Percentiles rank a stretch among this genome's conserved stretches.
phyloP scores from a whole-genome alignment of 2,888 invertebrate genomes.

The Cabera pusaria region DNA sequence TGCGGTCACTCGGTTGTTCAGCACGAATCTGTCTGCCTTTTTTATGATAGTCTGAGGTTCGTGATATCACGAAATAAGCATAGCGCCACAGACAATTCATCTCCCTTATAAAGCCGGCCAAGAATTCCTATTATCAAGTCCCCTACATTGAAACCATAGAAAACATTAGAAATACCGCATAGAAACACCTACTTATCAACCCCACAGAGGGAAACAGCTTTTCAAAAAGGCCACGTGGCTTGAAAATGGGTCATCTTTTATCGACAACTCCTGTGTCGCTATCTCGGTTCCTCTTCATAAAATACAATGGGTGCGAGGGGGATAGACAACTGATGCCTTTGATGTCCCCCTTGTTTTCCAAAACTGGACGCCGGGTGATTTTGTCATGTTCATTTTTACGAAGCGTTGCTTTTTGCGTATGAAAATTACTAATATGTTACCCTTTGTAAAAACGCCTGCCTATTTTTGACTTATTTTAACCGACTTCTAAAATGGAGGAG shows the following conservation, averaged over 20 bases:
- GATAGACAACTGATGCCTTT: constrained; percentile 29
- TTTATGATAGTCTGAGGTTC: no score
- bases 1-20: no score
- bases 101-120: no score
- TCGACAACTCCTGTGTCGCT: constrained; percentile 49
- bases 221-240: constrained; percentile 64
- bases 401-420: neutral
- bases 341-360: constrained; percentile 37
- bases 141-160: constrained; percentile 9
- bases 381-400: no score
- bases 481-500: no score
- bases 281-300: constrained; percentile 39
- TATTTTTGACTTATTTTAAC: no score
- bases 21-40: no score
- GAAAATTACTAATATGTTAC: neutral
- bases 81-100: no score
- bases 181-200: constrained; percentile 10
- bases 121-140: constrained; percentile 6
- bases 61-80: no score
- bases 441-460: neutral
- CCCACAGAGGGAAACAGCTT: constrained; percentile 30
- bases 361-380: constrained; percentile 33
- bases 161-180: neutral
- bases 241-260: constrained; percentile 73
- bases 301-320: constrained; percentile 33